Evolutionary conservation across 2,888 invertebrate species (phyloP), one percentile per base, ranked within the genome.

Genomic region (Altica lythri): DNA sequence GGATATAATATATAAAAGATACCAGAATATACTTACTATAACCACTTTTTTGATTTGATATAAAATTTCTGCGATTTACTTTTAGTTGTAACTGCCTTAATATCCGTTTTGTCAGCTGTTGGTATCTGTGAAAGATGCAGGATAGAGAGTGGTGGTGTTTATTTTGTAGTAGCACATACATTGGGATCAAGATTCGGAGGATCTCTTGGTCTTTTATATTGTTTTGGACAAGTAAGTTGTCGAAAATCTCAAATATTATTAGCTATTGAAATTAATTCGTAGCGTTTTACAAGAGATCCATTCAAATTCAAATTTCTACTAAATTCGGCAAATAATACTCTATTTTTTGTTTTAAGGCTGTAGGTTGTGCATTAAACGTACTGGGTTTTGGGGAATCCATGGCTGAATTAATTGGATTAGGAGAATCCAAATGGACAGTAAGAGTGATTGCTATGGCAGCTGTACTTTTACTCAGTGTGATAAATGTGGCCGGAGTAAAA

Each of bases 301-400:
- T n/a, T n/a, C n/a, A n/a, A n/a, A n/a, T n/a, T n/a, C n/a, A n/a
- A n/a, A n/a, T n/a, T n/a, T n/a, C n/a, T n/a, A n/a, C n/a, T n/a
- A n/a, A n/a, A n/a, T n/a, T n/a, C n/a, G n/a, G n/a, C n/a, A n/a
- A n/a, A n/a, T n/a, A n/a, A n/a, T n/a, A n/a, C n/a, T n/a, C n/a
- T n/a, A n/a, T n/a, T n/a, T n/a, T n/a, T 12, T 32, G 17, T 43
- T 55, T 50, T 14, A 81, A 96, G 92, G 93, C 95, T 52, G 96
- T 96, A 1, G 95, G 95, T 54, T 95, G 95, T 80, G 95, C 96
- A 16, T 80, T 98, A 54, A 95, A 96, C 78, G 94, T 96, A 6
- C 86, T 96, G 77, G 95, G 97, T 70, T 96, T 98, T 79, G 97
- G 96, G 32, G 97, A 97, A 79, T 94, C 95, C 1, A 90, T 97